These are phyloP conservation scores for Drosophila paramelanica DNA, from an alignment of 2,888 invertebrate species.

Conservation along the genomic window DNA sequence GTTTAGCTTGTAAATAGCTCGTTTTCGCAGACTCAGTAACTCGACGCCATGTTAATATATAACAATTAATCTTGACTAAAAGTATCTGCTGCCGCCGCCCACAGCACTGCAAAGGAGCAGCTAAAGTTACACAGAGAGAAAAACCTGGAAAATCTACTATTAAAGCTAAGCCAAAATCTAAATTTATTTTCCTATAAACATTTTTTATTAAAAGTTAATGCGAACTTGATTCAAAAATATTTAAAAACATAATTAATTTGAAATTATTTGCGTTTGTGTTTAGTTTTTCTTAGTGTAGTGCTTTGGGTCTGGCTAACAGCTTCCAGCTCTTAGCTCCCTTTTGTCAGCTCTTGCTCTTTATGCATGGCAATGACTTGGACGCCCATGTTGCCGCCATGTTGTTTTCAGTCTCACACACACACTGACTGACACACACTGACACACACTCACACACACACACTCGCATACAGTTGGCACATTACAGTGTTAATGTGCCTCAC, in stretches of 20 bases:
- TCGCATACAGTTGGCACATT: conserved; percentile 82
- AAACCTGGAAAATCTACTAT: too few relatives aligned
- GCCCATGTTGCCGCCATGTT: conserved; percentile 79
- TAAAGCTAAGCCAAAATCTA: too few relatives aligned
- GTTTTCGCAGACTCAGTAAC: conserved; percentile 81
- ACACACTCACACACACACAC: conserved; percentile 36
- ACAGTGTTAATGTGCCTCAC: conserved; percentile 84
- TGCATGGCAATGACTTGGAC: conserved; percentile 72
- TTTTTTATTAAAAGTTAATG: too few relatives aligned
- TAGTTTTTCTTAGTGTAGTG: conserved; percentile 1
- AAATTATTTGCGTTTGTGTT: too few relatives aligned
- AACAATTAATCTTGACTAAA: conserved; percentile 83
- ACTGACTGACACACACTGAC: conserved; percentile 17
- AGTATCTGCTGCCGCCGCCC: conserved; percentile 67
- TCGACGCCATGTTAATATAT: conserved; percentile 83
- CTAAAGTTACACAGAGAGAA: conserved; percentile 14
- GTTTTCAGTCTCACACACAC: conserved; percentile 48
- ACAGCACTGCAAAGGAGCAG: conserved; percentile 43
- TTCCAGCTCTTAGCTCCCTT: conserved; percentile 22
- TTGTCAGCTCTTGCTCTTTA: conserved; percentile 40
- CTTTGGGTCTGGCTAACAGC: conserved; percentile 29
- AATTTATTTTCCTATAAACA: too few relatives aligned
- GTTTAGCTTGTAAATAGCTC: conserved; percentile 84
- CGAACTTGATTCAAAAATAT: too few relatives aligned
- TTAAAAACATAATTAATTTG: too few relatives aligned